Percentiles rank a stretch among this genome's conserved stretches.
phyloP scores from a whole-genome alignment of 1,140 invertebrate species.

The Drosophila leontia region DNA sequence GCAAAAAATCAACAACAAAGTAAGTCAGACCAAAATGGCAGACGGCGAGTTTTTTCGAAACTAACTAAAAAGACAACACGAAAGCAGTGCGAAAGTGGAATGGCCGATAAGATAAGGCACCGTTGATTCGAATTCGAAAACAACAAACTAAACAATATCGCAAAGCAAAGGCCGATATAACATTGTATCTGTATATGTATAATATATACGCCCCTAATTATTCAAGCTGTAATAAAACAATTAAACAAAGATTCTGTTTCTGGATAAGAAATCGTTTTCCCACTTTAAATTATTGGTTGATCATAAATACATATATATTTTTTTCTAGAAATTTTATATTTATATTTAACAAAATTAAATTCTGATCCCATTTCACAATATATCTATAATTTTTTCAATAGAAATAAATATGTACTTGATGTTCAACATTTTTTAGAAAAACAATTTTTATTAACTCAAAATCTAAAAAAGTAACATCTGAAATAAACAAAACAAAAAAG shows the following conservation, averaged over 20 bases:
- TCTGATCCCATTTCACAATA: too few species aligned
- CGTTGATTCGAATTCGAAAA: constrained; percentile 50
- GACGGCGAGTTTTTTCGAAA: constrained; percentile 13
- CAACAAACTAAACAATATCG: constrained; percentile 20
- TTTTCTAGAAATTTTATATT: too few species aligned
- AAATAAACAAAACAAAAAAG: background rate
- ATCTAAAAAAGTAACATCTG: background rate
- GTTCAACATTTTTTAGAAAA: too few species aligned
- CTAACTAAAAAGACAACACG: constrained; percentile 21
- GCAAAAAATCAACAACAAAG: constrained; percentile 15
- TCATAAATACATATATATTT: too few species aligned
- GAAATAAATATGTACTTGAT: too few species aligned
- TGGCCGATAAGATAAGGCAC: constrained; percentile 73
- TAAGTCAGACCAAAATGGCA: constrained; percentile 21
- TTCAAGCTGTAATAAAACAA: background rate
- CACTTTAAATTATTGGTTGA: background rate
- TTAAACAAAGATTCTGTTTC: background rate
- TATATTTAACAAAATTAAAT: too few species aligned
- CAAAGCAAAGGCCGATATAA: constrained; percentile 12
- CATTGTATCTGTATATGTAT: background rate
- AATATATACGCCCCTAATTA: constrained; percentile 8
- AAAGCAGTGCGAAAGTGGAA: constrained; percentile 41
- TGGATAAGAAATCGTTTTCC: background rate
- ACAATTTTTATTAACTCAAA: background rate
- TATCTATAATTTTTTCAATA: background rate